Evolutionary conservation across 2,888 invertebrate species (phyloP), one percentile per base, ranked within the genome.

Genomic region (Alloplasta piceator): DNA sequence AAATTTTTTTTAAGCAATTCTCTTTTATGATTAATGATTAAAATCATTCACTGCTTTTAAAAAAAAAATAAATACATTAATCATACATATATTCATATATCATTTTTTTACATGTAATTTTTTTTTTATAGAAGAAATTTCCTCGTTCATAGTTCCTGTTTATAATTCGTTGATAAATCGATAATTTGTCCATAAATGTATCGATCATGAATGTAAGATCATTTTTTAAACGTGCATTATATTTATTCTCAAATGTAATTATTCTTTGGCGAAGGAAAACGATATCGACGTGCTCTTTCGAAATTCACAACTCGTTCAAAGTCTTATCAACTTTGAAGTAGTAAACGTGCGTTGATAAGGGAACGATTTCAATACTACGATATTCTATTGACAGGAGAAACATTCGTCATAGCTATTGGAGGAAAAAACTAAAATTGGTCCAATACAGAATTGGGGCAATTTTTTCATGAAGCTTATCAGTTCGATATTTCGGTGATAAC

Each of bases 321-420:
- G 64, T 3, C 77, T 77, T 73, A 81, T 81, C 80, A 64, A 66
- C 48, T 48, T 26, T 38, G 4, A 16, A 26, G 63, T 46, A 73
- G 68, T 60, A 71, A 77, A 71, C 43, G n/a, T 58, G 56, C 14
- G 10, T 36, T n/a, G 46, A 38, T 36, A 48, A 39, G 52, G n/a
- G 55, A 26, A 7, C 36, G 58, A 58, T 58, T 56, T 55, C 39
- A 56, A 58, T 26, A 39, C 39, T 41, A 41, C 14, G 1, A 60
- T 12, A 46, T 56, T 58, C 56, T 61, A 76, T 56, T 60, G 9
- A 61, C 16, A 26, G 56, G 56, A 14, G 9, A 64, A 26, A 64
- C 26, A 26, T 26, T 26, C 26, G 26, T 26, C 26, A 26, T 26
- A 2, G 26, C 26, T 26, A 26, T 26, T 26, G 26, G 26, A 26